phyloP scores from a whole-genome alignment of 2,113 vertebrate genomes.

The Albula goreensis region DNA sequence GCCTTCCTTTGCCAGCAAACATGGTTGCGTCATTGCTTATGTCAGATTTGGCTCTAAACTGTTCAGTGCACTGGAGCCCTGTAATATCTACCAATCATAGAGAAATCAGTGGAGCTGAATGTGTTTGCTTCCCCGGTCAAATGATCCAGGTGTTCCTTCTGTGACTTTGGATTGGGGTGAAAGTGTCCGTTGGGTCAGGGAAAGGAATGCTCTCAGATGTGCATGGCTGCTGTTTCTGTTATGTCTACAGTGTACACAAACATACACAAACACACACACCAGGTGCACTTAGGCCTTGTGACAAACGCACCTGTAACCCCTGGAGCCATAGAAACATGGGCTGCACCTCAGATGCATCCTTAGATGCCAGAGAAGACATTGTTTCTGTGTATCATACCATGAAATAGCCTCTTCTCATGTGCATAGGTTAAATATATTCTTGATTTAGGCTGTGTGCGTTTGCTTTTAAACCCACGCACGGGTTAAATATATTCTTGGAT shows the following conservation, averaged over 20 bases:
- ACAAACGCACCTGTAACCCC: constrained; percentile 18
- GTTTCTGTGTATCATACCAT: neutral
- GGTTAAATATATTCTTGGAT: neutral
- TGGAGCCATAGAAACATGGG: neutral
- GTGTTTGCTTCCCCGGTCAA: neutral
- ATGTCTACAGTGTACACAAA: neutral
- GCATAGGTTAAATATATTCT: neutral
- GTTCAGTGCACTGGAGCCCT: neutral
- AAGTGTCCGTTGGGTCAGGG: neutral
- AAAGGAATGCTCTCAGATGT: neutral
- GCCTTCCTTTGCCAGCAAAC: neutral
- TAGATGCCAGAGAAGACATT: neutral
- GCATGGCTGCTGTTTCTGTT: neutral
- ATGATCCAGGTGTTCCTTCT: neutral
- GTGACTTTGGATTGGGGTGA: neutral
- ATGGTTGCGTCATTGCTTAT: neutral
- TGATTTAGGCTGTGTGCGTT: neutral
- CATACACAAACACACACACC: neutral
- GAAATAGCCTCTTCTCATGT: neutral
- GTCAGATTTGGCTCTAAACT: neutral
- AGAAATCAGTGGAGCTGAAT: neutral
- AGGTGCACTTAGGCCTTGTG: neutral
- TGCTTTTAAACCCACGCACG: neutral
- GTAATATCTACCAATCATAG: neutral
- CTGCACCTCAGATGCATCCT: neutral